phyloP scores from a whole-genome alignment of 2,797 vertebrate genomes.

The Acipenser oxyrinchus region DNA sequence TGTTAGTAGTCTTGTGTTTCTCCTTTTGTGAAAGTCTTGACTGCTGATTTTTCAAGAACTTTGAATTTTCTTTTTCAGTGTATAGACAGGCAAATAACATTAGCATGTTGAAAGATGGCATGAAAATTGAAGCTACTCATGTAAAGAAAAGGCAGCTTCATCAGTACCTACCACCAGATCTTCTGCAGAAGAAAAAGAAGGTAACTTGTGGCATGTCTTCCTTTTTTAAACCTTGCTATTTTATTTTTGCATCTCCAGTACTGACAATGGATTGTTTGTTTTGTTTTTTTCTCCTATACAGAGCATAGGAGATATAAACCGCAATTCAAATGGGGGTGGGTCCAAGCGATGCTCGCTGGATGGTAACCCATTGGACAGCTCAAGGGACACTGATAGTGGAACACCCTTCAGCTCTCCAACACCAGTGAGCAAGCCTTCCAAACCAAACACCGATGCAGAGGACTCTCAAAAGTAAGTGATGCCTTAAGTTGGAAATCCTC shows the following conservation, averaged over 20 bases:
- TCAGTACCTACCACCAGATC: constrained; percentile 83
- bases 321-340: constrained; percentile 61
- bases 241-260: neutral
- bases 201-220: constrained; percentile 38
- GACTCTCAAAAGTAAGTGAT: constrained; percentile 41
- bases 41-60: too few relatives aligned
- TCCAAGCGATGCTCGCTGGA: constrained; percentile 75
- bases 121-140: constrained; percentile 93
- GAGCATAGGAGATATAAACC: constrained; percentile 72
- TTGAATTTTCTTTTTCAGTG: constrained; percentile 51
- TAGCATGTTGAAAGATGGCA: constrained; percentile 88
- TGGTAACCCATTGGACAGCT: constrained; percentile 69
- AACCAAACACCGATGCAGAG: constrained; percentile 50
- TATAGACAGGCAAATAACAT: constrained; percentile 92
- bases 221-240: neutral
- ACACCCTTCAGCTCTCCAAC: constrained; percentile 64
- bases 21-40: too few relatives aligned
- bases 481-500: neutral
- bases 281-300: constrained; percentile 31
- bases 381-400: constrained; percentile 69
- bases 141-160: constrained; percentile 92
- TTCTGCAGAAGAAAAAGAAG: constrained; percentile 88
- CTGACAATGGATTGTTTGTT: too few relatives aligned
- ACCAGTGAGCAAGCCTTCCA: constrained; percentile 47
- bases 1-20: too few relatives aligned